phyloP scores from a whole-genome alignment of 1,140 invertebrate species.

The Hylaeus anthracinus region DNA sequence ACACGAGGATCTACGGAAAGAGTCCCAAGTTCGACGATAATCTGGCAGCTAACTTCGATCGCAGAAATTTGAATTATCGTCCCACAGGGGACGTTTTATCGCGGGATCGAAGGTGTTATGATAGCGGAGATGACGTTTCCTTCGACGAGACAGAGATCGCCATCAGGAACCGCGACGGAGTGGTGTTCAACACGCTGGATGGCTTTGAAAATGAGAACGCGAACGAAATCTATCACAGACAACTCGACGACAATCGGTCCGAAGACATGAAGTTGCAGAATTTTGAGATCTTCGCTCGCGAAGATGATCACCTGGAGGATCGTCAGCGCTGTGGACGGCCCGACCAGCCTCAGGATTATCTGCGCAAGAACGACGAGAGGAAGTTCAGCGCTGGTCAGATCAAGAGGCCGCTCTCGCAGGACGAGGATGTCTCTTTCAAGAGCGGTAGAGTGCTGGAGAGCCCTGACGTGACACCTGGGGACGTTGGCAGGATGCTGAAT shows the following conservation, averaged over 20 bases:
- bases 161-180: conserved; percentile 61
- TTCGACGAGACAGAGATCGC: conserved; percentile 61
- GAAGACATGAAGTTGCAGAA: conserved; percentile 64
- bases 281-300: conserved; percentile 15
- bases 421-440: conserved; percentile 74
- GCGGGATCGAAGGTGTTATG: conserved; percentile 53
- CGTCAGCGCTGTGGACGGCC: conserved; percentile 16
- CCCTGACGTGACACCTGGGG: conserved; percentile 75
- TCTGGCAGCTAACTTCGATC: conserved; percentile 59
- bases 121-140: conserved; percentile 61
- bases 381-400: conserved; percentile 73
- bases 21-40: conserved; percentile 79
- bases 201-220: conserved; percentile 73
- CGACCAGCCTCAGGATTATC: conserved; percentile 66
- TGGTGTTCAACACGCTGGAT: conserved; percentile 78
- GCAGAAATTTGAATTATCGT: conserved; percentile 55
- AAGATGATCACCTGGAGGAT: conserved; percentile 47
- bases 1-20: conserved; percentile 76
- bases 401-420: conserved; percentile 76
- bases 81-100: conserved; percentile 37
- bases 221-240: conserved; percentile 43
- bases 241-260: conserved; percentile 26
- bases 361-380: conserved; percentile 70
- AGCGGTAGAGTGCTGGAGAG: conserved; percentile 70
- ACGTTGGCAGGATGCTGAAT: conserved; percentile 79